Percentiles rank a stretch among this genome's conserved stretches.
These are phyloP conservation scores for Oscheius sp. DNA, from an alignment of 2,888 invertebrate species.

Conservation along the genomic window DNA sequence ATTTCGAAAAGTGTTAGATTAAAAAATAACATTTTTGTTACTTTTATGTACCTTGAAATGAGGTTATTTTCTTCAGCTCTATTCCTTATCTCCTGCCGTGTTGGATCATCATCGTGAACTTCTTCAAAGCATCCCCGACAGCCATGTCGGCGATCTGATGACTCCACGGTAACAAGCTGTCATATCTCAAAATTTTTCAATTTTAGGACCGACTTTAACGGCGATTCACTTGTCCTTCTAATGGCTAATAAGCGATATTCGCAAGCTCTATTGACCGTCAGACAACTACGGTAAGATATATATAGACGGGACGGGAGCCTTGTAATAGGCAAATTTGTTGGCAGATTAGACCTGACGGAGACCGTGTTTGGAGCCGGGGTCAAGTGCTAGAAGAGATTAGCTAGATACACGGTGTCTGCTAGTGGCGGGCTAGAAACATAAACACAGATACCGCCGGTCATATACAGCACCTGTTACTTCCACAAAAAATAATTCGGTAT, in stretches of 20 bases:
- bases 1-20: no score
- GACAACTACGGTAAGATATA: conserved; percentile 57
- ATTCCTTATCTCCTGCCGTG: conserved; percentile 68
- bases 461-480: conserved; percentile 13
- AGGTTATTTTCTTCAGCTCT: conserved; percentile 54
- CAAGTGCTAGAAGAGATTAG: conserved; percentile 25
- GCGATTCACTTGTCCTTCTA: conserved; percentile 63
- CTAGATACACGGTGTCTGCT: conserved; percentile 20
- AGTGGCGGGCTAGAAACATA: conserved; percentile 3
- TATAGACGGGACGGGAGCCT: conserved; percentile 18
- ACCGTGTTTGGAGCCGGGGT: conserved; percentile 24
- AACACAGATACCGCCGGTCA: conserved; percentile 1
- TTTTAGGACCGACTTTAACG: conserved; percentile 44
- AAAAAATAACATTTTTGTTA: no score
- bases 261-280: conserved; percentile 59
- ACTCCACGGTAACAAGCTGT: background rate
- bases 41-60: no score
- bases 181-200: background rate
- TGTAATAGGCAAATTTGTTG: conserved; percentile 30
- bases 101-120: conserved; percentile 68
- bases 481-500: background rate
- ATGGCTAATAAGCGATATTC: conserved; percentile 66
- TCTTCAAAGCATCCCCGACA: conserved; percentile 56
- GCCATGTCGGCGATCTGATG: conserved; percentile 21
- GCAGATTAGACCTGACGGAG: conserved; percentile 11